A percentile compares a stretch with the other conserved stretches of the same genome.
Conservation (phyloP, 2,888 invertebrate species). For the Xestia xanthographa region DNA sequence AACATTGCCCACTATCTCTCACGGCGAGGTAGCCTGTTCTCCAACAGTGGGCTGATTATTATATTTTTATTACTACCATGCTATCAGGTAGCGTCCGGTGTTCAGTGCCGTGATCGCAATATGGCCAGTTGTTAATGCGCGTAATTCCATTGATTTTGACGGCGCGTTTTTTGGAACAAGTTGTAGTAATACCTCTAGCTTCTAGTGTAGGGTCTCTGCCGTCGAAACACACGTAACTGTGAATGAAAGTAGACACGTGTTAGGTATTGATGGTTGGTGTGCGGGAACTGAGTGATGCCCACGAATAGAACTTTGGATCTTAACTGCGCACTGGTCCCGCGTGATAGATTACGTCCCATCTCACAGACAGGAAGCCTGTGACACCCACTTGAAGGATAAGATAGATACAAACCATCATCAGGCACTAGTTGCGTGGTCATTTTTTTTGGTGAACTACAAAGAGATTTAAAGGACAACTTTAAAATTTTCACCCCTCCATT, state of each 20-base stretch:
- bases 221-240: slow-evolving; percentile 8
- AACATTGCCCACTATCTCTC: neutral
- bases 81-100: neutral
- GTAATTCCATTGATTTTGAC: neutral
- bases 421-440: neutral
- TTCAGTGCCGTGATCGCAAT: neutral
- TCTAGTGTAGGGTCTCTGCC: slow-evolving; percentile 19
- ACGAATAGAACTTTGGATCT: neutral
- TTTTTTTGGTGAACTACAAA: neutral
- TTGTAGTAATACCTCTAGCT: neutral
- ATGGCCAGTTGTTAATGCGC: neutral
- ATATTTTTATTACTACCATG: neutral
- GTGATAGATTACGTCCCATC: neutral
- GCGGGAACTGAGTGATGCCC: neutral
- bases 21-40: neutral
- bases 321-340: neutral
- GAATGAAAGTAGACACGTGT: slow-evolving; percentile 5
- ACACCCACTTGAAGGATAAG: neutral
- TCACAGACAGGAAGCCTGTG: neutral
- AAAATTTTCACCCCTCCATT: too few relatives aligned
- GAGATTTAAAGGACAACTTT: too few relatives aligned
- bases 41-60: neutral
- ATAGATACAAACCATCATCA: neutral
- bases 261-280: slow-evolving; percentile 4
- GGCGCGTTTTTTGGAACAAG: neutral